Evolutionary conservation across 2,888 invertebrate genomes (phyloP), one percentile per base, ranked within the genome.

Genomic region (Drosophila demipolita): DNA sequence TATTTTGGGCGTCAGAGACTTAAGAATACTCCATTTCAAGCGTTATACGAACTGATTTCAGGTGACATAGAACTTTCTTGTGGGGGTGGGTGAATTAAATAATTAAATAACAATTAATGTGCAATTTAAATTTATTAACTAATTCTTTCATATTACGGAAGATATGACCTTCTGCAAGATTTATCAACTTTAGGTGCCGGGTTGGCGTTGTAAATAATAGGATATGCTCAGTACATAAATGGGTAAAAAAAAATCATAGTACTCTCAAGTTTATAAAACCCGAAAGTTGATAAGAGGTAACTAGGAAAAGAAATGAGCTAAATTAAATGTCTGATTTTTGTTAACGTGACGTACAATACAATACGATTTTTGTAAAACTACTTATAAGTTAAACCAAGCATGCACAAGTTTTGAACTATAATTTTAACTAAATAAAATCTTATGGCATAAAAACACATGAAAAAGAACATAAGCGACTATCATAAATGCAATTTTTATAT

Each of bases 401-500:
- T 52, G 29, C 65, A 59, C 60, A 65, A 55, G 63, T 29, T 26
- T 11, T n/a, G 5, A 42, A 42, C 12, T 20, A 20, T 6, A 45
- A 12, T 20, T 45, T 42, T 38, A 61, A 70, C 45, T 60, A 69
- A 58, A 55, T 49, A 40, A 77, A 89, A 85, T 75, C 70, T 85
- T 85, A 64, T 69, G 66, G 84, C 85, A 85, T 58, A 77, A 77
- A 82, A 78, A 66, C 17, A 50, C 53, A 63, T 12, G 45, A 48
- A 66, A 66, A 67, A 65, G 45, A 59, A 67, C 11, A 45, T 35
- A 53, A 61, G 76, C 49, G 74, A 66, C 65, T 78, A 85, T 87
- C 80, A 89, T 86, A 87, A 86, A 86, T 89, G 78, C 77, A 85
- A 82, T 81, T 78, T 78, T 73, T 72, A 67, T 89, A 74, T 75